Base-by-base conservation (phyloP, 1,140 invertebrate species). In the Drosophila kohkoa region DNA sequence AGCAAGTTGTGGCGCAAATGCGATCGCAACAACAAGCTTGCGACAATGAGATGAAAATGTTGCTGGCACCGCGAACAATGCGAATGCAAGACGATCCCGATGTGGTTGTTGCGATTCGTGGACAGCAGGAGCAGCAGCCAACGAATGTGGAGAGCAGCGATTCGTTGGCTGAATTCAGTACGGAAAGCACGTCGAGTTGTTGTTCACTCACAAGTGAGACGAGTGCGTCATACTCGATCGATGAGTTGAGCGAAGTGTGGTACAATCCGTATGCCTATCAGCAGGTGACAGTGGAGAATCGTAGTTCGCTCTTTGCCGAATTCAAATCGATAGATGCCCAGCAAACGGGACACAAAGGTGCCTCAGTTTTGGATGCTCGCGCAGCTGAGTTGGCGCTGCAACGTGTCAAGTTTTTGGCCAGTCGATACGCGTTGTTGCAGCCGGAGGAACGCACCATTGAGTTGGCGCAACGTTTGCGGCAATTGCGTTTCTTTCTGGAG, bases 401-500 rank as follows among this genome's bases (percentile, higher is more conserved):
- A n/a, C 46, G 71, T 5, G 8, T 38, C 0, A 54, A 11, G 0
- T 69, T 60, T 13, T 60, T 68, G 10, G 35, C 25, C 1, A 1
- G 0, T 1, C 30, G 68, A 5, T 75, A 77, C 25, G 63, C 62
- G 0, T 15, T 41, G 2, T 20, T 75, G 1, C 48, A 5, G 0
- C 28, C 6, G 0, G 10, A 62, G 0, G 49, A 86, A 13, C 51
- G 35, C 0, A 8, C 16, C 6, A 6, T 63, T 16, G 59, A 66
- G 2, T 54, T 72, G 0, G 54, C 54, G 1, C 5, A 54, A 5
- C 30, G 82, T 0, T 28, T 85, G 38, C 25, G 38, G 0, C 70
- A 81, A 13, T 11, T 85, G 6, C 82, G 82, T 1, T 7, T 10
- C 0, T 41, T 75, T n/a, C 74, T 81, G 25, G 35, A 45, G 1